Base-by-base conservation (phyloP, 92 coral and sea anemone species). In the Montipora capitata region DNA sequence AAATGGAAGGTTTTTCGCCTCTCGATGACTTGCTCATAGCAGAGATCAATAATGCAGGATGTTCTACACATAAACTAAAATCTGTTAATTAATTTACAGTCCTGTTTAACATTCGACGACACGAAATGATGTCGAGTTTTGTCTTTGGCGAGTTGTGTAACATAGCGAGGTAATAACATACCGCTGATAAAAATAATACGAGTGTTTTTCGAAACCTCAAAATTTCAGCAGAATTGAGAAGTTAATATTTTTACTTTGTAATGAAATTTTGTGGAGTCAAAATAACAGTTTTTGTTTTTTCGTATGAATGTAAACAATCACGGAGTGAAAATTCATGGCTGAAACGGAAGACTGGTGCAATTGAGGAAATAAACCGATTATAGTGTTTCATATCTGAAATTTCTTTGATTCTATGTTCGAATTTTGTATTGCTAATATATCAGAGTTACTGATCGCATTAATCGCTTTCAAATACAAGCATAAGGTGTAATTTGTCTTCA, bases 11-110 rank as follows among this genome's bases (percentile, higher is more conserved):
- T 7, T 45, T 41, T 48, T 44, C n/a, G 58, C 45, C 15, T 1
- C 8, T 15, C 12, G 57, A n/a, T n/a, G 61, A 12, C 13, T 11
- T 54, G 14, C 61, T 54, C 61, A 54, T 54, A 11, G 3, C 15
- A 54, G 0, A 2, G 61, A 54, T 54, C 67, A 62, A 62, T 35
- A 15, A 45, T 62, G 8, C 61, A 18, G 65, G 13, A 44, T 79
- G 74, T 80, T 51, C 48, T 45, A 72, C 83, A 61, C 83, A 72
- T n/a, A 77, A 4, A 61, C 35, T 7, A 16, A 63, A 48, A 76
- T 15, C 68, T 40, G n/a, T 48, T 3, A 44, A 12, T 64, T 63
- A 48, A 48, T 48, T 67, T 67, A 38, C 75, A 38, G 14, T 38
- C 85, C 66, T 14, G 74, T 73, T 38, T 27, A 62, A 16, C 15